A percentile compares a stretch with the other conserved stretches of the same genome.
phyloP scores from a whole-genome alignment of 2,888 invertebrate species.

The Acronicta aceris region DNA sequence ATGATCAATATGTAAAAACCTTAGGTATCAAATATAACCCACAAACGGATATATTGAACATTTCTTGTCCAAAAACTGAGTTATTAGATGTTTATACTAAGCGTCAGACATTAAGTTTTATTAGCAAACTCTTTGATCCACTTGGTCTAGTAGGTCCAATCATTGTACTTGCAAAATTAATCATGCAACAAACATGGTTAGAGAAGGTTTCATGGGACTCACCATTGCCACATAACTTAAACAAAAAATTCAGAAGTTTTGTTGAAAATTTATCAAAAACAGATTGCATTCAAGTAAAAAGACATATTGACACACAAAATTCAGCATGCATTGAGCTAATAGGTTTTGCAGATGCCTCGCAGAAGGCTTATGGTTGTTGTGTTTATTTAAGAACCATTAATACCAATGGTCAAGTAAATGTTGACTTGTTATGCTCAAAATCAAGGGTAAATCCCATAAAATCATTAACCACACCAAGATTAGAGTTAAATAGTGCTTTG shows the following conservation, averaged over 20 bases:
- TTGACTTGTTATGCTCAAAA: slow-evolving; percentile 3
- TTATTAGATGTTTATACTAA: neutral
- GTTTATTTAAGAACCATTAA: slow-evolving; percentile 3
- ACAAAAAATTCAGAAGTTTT: neutral
- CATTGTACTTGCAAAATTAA: neutral
- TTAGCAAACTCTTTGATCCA: neutral
- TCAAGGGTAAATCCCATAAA: slow-evolving; percentile 6
- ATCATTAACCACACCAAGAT: slow-evolving; percentile 8
- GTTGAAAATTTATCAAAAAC: too few species aligned
- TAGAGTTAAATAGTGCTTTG: slow-evolving; percentile 6
- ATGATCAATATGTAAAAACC: too few species aligned
- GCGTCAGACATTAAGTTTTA: too few species aligned
- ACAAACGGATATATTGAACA: slow-evolving; percentile 6
- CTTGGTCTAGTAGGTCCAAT: neutral
- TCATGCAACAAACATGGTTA: neutral
- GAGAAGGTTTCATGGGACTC: neutral
- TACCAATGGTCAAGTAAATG: neutral
- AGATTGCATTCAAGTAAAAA: neutral
- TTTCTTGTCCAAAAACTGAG: slow-evolving; percentile 6
- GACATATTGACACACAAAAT: neutral
- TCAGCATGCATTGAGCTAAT: slow-evolving; percentile 1
- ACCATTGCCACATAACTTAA: neutral
- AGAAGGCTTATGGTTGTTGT: slow-evolving; percentile 5
- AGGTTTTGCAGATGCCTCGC: slow-evolving; percentile 8
- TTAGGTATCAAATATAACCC: neutral